Base-by-base conservation (phyloP, 2,888 invertebrate genomes). In the Tridacna gigas region DNA sequence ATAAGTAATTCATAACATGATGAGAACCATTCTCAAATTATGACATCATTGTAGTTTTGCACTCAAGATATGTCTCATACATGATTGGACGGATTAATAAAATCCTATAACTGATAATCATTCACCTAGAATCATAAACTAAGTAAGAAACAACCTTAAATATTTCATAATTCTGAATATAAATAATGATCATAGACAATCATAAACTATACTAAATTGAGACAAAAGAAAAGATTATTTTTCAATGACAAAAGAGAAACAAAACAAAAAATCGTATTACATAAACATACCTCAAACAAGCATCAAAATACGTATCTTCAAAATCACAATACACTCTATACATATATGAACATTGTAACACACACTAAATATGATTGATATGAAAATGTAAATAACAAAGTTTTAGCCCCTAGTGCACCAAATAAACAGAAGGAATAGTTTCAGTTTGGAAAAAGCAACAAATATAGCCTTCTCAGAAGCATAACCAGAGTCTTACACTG, bases 61-160 rank as follows among this genome's bases (percentile, higher is more conserved):
- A 76, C 65, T 65, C 77, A 45, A 67, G 80, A 80, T 80, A 80
- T 88, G 85, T 84, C 78, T 75, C 77, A 81, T 25, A 28, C 60
- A 83, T 87, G 66, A 83, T 87, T 88, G 88, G 88, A 88, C 88
- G 88, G 88, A 71, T 71, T 51, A 22, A 47, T 51, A 22, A 71
- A 71, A 71, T 71, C 71, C 71, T 71, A 71, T 71, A 51, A 71
- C 71, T 48, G 51, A 47, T 75, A 67, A 28, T 65, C 74, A 74
- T 47, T 63, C 74, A 74, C 69, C 69, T 45, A 47, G 47, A 45
- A 45, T 22, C 45, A 69, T 45, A 47, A 69, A 69, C 69, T 69
- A 69, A 3, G 13, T 69, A 69, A 47, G 47, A 51, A 71, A 71
- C 71, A 71, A 71, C 71, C 71, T 71, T 71, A 47, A 69, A 71